Conservation (phyloP, 2,888 invertebrate genomes). For the Limnephilus marmoratus region DNA sequence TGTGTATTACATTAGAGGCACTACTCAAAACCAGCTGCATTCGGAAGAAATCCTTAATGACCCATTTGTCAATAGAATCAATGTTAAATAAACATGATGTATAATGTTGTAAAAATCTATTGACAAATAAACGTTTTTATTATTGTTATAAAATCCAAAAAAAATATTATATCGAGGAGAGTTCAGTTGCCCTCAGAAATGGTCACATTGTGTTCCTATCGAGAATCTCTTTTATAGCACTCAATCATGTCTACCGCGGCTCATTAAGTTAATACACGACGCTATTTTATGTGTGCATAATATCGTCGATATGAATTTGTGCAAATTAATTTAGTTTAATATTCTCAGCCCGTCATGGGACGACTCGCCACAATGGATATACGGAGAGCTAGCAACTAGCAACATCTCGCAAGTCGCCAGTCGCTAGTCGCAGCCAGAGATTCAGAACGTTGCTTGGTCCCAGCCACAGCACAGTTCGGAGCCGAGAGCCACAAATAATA, state of each 20-base stretch:
- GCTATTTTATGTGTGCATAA: background rate
- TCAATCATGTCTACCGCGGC: background rate
- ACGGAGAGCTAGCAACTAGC: background rate
- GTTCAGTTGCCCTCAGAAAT: too few species aligned
- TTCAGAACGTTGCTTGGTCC: slow-evolving; percentile 10
- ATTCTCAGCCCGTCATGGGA: slow-evolving; percentile 7
- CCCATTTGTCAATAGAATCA: too few species aligned
- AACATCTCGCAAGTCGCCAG: background rate
- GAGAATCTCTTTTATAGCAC: background rate
- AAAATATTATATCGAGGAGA: too few species aligned
- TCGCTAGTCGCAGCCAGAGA: background rate
- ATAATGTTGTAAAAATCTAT: too few species aligned
- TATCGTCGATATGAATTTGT: background rate
- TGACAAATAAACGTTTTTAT: too few species aligned
- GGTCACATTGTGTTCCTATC: background rate
- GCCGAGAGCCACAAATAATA: slow-evolving; percentile 22
- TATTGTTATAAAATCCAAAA: too few species aligned
- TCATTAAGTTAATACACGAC: background rate
- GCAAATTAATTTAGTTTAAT: slow-evolving; percentile 18
- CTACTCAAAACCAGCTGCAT: too few species aligned
- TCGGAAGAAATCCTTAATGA: too few species aligned
- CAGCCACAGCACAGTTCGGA: background rate
- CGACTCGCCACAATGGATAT: slow-evolving; percentile 4
- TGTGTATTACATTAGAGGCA: too few species aligned
- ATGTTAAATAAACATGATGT: too few species aligned